These are phyloP conservation scores for Magallana gigas DNA, from an alignment of 1,140 invertebrate genomes.

Conservation along the genomic window DNA sequence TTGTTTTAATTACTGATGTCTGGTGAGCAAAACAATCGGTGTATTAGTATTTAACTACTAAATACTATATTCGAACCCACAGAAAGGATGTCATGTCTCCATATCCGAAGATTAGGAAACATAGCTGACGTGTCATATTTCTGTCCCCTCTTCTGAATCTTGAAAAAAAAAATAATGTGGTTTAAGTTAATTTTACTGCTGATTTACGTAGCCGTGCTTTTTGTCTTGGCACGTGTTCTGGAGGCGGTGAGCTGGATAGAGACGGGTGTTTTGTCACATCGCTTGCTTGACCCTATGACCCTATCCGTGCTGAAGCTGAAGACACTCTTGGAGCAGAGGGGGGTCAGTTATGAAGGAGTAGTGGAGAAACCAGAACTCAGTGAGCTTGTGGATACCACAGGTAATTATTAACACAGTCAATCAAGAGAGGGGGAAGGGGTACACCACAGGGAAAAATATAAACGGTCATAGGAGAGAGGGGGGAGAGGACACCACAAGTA, in stretches of 20 bases:
- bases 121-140: constrained; percentile 30
- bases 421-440: too few relatives aligned
- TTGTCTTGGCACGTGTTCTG: constrained; percentile 78
- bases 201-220: constrained; percentile 76
- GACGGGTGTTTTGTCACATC: constrained; percentile 71
- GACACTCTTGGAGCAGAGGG: constrained; percentile 80
- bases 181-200: constrained; percentile 76
- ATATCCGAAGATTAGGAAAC: background rate
- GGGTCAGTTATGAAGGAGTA: constrained; percentile 80
- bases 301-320: constrained; percentile 81
- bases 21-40: too few relatives aligned
- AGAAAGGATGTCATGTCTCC: background rate
- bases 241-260: constrained; percentile 78
- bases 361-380: constrained; percentile 81
- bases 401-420: constrained; percentile 66
- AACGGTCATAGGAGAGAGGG: too few relatives aligned
- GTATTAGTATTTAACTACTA: background rate
- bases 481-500: too few relatives aligned
- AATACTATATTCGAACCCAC: background rate
- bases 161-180: constrained; percentile 71
- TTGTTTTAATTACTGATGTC: too few relatives aligned
- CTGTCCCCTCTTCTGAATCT: background rate
- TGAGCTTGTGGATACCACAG: constrained; percentile 79
- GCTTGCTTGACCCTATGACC: constrained; percentile 80
- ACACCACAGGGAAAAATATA: background rate